These are phyloP conservation scores for Xanthia icteritia DNA, from an alignment of 2,888 invertebrate genomes.

Conservation along the genomic window DNA sequence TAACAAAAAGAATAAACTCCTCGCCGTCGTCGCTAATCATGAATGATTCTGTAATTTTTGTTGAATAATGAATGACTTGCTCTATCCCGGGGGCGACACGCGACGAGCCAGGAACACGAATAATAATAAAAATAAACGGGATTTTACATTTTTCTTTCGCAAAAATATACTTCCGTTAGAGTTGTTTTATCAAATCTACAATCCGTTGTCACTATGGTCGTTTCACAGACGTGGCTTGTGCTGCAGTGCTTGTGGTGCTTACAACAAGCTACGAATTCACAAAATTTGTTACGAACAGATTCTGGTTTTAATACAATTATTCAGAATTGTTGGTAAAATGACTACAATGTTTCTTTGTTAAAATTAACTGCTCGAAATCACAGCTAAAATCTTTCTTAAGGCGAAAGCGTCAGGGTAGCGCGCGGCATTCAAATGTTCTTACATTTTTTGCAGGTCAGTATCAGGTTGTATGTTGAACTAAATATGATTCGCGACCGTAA, in stretches of 20 bases:
- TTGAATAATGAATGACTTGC: conserved; percentile 59
- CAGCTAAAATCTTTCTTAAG: background rate
- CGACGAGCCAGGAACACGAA: conserved; percentile 3
- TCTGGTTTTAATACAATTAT: background rate
- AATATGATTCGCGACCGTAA: too few relatives aligned
- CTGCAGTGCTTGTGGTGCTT: background rate
- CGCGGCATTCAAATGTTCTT: too few relatives aligned
- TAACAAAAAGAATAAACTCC: conserved; percentile 10
- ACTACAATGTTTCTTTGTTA: background rate
- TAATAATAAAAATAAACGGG: conserved; percentile 33
- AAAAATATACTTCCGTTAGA: conserved; percentile 22
- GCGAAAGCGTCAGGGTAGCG: too few relatives aligned
- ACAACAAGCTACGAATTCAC: background rate
- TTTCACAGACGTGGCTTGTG: background rate
- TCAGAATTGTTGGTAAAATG: background rate
- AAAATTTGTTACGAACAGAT: background rate
- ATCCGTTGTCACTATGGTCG: conserved; percentile 6
- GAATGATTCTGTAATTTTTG: conserved; percentile 48
- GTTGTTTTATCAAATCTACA: conserved; percentile 26
- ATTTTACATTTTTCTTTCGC: conserved; percentile 36
- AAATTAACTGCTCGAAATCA: background rate
- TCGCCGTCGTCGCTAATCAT: conserved; percentile 32
- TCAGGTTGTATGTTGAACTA: too few relatives aligned
- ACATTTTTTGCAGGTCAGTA: too few relatives aligned
- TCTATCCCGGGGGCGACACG: background rate